Conservation (phyloP, 2,888 invertebrate genomes). For the Hermaeophaga mercurialis region DNA sequence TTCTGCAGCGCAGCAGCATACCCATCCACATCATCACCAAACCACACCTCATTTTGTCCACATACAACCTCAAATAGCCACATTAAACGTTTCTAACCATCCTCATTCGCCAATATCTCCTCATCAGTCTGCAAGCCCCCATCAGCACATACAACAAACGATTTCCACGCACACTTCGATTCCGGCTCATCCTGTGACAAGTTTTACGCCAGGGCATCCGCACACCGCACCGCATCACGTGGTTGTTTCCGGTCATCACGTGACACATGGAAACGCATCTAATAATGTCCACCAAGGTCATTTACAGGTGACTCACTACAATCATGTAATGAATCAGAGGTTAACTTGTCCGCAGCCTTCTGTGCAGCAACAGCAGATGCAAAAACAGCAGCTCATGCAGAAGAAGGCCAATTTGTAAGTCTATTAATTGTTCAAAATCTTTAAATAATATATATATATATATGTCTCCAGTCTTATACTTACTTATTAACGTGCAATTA, state of each 20-base stretch:
- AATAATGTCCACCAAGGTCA: constrained; percentile 34
- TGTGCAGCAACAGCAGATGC: constrained; percentile 29
- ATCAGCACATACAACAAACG: constrained; percentile 35
- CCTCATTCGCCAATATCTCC: constrained; percentile 22
- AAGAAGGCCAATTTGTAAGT: constrained; percentile 56
- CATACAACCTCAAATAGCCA: neutral
- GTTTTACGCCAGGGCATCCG: constrained; percentile 7
- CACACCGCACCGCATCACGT: constrained; percentile 3
- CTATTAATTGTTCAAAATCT: no score
- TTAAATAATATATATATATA: no score
- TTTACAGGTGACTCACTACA: constrained; percentile 22
- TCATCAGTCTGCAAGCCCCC: constrained; percentile 26
- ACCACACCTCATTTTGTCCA: constrained; percentile 18
- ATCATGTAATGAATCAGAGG: constrained; percentile 32
- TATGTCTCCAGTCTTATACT: no score
- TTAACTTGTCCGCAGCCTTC: constrained; percentile 32
- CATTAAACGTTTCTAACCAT: neutral
- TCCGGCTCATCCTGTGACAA: constrained; percentile 5
- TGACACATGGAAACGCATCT: neutral
- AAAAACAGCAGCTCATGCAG: constrained; percentile 31
- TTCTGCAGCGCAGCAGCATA: constrained; percentile 21
- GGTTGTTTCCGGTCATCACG: constrained; percentile 20
- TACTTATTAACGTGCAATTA: no score
- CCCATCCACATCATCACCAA: constrained; percentile 27
- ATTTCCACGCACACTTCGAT: constrained; percentile 5